Evolutionary conservation across 2,888 invertebrate genomes (phyloP).

Genomic region (Andrena hattorfiana): DNA sequence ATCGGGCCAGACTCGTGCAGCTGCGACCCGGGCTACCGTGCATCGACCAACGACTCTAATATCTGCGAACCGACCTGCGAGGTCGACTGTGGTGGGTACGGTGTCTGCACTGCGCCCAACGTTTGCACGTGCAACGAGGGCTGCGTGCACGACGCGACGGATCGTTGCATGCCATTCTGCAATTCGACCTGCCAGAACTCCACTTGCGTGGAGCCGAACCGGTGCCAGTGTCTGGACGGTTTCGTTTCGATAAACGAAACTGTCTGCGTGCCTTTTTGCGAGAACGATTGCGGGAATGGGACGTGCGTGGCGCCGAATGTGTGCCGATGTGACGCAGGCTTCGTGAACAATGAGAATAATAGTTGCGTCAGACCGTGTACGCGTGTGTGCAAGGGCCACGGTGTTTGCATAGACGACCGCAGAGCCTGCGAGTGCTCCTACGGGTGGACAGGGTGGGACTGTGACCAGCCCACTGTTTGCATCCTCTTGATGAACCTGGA

Average conservation of each 20-base stretch:
- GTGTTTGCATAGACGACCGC: slow-evolving; percentile 74
- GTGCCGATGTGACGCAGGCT: slow-evolving; percentile 84
- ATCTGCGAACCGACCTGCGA: slow-evolving; percentile 31
- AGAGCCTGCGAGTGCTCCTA: slow-evolving; percentile 77
- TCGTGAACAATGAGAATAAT: slow-evolving; percentile 66
- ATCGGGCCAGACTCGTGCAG: slow-evolving; percentile 75
- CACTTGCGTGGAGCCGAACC: slow-evolving; percentile 84
- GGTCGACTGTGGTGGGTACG: slow-evolving; percentile 81
- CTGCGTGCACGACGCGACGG: slow-evolving; percentile 37
- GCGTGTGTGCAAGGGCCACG: slow-evolving; percentile 68
- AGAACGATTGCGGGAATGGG: slow-evolving; percentile 86
- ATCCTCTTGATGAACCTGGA: slow-evolving; percentile 6
- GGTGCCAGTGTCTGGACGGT: slow-evolving; percentile 83
- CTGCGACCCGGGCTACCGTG: slow-evolving; percentile 78
- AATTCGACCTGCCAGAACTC: slow-evolving; percentile 84
- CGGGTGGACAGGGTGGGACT: slow-evolving; percentile 75
- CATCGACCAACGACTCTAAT: not conserved
- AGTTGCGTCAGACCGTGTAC: slow-evolving; percentile 80
- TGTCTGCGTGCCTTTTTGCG: slow-evolving; percentile 87
- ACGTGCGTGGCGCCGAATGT: slow-evolving; percentile 85
- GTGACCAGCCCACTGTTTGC: slow-evolving; percentile 67
- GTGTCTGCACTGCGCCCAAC: slow-evolving; percentile 65
- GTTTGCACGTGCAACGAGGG: slow-evolving; percentile 51
- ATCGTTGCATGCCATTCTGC: slow-evolving; percentile 79
- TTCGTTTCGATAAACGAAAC: slow-evolving; percentile 77